Conservation (phyloP, 2,888 invertebrate species). For the Temnothorax ravouxi region DNA sequence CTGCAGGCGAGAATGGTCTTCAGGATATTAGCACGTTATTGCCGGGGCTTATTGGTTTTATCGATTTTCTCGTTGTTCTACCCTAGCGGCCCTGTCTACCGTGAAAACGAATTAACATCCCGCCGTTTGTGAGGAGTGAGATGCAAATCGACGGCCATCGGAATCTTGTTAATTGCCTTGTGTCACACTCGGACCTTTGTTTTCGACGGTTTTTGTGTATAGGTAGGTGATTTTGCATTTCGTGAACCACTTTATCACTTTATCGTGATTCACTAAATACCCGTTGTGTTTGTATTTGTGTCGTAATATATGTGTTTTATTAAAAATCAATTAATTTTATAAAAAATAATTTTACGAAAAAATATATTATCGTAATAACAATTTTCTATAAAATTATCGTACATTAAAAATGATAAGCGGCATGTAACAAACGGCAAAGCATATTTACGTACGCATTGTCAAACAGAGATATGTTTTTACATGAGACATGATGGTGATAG, state of each 20-base stretch:
- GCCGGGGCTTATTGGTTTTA: conserved; percentile 83
- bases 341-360: background rate
- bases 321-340: background rate
- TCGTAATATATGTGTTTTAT: background rate
- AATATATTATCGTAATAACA: background rate
- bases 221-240: conserved; percentile 25
- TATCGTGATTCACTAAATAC: background rate
- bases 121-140: conserved; percentile 61
- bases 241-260: background rate
- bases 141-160: conserved; percentile 54
- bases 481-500: background rate
- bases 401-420: background rate
- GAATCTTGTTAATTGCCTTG: conserved; percentile 39
- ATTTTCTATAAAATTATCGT: background rate
- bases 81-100: conserved; percentile 68
- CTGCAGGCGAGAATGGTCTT: conserved; percentile 82
- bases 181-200: conserved; percentile 30
- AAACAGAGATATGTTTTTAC: conserved; percentile 16
- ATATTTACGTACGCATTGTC: background rate
- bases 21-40: conserved; percentile 85
- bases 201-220: background rate
- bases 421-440: background rate
- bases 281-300: background rate
- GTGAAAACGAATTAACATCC: conserved; percentile 77
- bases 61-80: conserved; percentile 79